These are phyloP conservation scores for Prionailurus viverrinus DNA, from an alignment of 2,113 vertebrate genomes.

Conservation along the genomic window DNA sequence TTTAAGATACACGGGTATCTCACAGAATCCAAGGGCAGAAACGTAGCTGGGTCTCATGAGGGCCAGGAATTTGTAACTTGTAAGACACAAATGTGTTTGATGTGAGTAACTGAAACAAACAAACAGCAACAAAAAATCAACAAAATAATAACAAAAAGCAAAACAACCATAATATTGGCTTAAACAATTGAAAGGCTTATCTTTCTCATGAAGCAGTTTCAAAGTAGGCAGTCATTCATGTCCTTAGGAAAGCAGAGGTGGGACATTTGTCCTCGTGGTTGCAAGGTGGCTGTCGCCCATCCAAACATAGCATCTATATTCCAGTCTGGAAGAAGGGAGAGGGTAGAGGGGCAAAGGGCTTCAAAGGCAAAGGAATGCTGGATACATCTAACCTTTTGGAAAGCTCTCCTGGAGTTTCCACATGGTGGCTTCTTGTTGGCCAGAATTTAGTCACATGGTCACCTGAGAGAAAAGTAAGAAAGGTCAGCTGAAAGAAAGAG, in stretches of 20 bases:
- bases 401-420: not conserved
- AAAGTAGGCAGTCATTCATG: not conserved
- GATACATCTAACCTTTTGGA: not conserved
- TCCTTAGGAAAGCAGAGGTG: not conserved
- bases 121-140: not conserved
- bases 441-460: not conserved
- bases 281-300: not conserved
- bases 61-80: not conserved
- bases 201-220: conserved; percentile 48
- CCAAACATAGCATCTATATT: not conserved
- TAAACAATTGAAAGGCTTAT: not conserved
- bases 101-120: not conserved
- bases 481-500: not conserved
- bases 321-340: not conserved
- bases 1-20: not conserved
- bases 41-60: not conserved
- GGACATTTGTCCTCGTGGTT: not conserved
- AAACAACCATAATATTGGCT: not conserved
- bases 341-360: not conserved
- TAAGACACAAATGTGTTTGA: not conserved
- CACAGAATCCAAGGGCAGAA: not conserved
- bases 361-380: not conserved
- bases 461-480: not conserved
- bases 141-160: not conserved
- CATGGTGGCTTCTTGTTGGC: not conserved